These are phyloP conservation scores for Mesoligia furuncula DNA, from an alignment of 2,888 invertebrate genomes.

Conservation along the genomic window DNA sequence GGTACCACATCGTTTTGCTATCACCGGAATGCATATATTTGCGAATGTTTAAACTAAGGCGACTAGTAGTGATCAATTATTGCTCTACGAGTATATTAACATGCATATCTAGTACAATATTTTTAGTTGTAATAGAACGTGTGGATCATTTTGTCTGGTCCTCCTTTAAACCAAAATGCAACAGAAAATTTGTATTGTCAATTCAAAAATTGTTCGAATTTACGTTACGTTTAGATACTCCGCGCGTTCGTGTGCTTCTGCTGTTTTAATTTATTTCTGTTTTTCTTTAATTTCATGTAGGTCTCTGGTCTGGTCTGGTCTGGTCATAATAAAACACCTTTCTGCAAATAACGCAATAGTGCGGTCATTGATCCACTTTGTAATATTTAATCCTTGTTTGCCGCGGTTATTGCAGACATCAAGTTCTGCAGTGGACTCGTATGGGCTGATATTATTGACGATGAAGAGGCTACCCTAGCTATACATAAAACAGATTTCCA, in stretches of 20 bases:
- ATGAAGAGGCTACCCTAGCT: not conserved
- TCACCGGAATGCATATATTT: too few species aligned
- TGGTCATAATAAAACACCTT: not conserved
- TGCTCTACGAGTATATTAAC: not conserved
- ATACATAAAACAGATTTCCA: conserved; percentile 1
- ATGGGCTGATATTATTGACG: not conserved
- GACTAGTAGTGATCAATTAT: too few species aligned
- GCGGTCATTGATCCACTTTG: not conserved
- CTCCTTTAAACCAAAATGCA: not conserved
- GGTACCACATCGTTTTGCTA: too few species aligned
- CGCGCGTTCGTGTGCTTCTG: not conserved
- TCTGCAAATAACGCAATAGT: not conserved
- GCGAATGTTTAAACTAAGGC: too few species aligned
- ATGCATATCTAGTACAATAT: not conserved
- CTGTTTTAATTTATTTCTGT: not conserved
- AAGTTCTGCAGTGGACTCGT: not conserved
- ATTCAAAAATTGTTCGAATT: not conserved
- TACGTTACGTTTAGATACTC: not conserved
- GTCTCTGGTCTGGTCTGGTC: not conserved
- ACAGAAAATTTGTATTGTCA: not conserved
- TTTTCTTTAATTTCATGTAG: not conserved
- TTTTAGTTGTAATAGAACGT: not conserved
- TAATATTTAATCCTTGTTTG: not conserved
- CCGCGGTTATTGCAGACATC: not conserved
- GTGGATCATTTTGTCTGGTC: too few species aligned